Percentiles rank a stretch among this genome's conserved stretches.
These are phyloP conservation scores for Ommatoiulus sabulosus DNA, from an alignment of 2,888 invertebrate genomes.

Conservation along the genomic window DNA sequence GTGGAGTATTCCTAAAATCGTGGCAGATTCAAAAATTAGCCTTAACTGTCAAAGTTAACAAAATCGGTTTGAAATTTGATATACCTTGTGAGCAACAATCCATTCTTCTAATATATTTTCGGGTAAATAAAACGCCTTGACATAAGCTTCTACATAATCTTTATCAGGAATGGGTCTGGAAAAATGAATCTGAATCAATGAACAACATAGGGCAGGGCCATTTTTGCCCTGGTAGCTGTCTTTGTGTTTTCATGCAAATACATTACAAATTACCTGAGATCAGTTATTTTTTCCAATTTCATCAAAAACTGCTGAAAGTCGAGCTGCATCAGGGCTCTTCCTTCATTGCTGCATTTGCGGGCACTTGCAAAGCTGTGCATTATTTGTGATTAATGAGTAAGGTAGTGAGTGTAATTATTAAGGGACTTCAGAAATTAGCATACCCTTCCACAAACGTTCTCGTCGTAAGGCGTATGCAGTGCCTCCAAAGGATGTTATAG, in stretches of 20 bases:
- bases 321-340: slow-evolving; percentile 96
- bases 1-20: slow-evolving; percentile 82
- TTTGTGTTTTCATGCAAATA: too few relatives aligned
- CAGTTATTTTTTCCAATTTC: slow-evolving; percentile 88
- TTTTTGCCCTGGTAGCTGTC: too few relatives aligned
- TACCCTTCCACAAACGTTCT: slow-evolving; percentile 93
- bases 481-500: slow-evolving; percentile 83
- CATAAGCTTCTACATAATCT: slow-evolving; percentile 92
- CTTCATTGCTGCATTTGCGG: slow-evolving; percentile 95
- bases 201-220: too few relatives aligned
- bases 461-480: slow-evolving; percentile 85
- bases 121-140: slow-evolving; percentile 96
- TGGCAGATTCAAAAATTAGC: slow-evolving; percentile 56
- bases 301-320: slow-evolving; percentile 95
- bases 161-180: slow-evolving; percentile 77
- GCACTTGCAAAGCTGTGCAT: slow-evolving; percentile 80
- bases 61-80: background rate
- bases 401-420: too few relatives aligned
- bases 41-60: slow-evolving; percentile 46
- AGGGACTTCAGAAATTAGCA: background rate
- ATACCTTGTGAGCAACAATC: slow-evolving; percentile 82
- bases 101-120: slow-evolving; percentile 89
- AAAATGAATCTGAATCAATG: slow-evolving; percentile 42
- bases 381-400: slow-evolving; percentile 46
- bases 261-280: slow-evolving; percentile 71